Percentiles rank a stretch among this genome's conserved stretches.
phyloP scores from a whole-genome alignment of 2,888 invertebrate species.

The Drosophila siamana region DNA sequence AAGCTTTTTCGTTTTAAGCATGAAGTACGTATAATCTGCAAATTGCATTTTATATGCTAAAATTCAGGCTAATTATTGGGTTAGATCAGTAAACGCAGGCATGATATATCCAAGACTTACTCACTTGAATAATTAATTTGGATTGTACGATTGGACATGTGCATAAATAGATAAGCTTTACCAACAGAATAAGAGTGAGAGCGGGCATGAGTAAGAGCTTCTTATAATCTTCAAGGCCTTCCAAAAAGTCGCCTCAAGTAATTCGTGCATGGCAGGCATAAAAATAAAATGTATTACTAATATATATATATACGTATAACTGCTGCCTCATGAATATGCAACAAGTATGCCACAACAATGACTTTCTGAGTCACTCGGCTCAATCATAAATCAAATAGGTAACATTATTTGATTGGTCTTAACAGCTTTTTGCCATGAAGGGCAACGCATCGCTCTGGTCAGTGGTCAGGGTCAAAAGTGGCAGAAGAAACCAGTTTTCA shows the following conservation, averaged over 20 bases:
- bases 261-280: slow-evolving; percentile 27
- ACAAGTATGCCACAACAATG: slow-evolving; percentile 1
- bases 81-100: slow-evolving; percentile 29
- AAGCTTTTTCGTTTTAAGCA: slow-evolving; percentile 47
- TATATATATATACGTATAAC: neutral
- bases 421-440: slow-evolving; percentile 32
- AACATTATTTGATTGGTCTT: slow-evolving; percentile 32
- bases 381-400: slow-evolving; percentile 44
- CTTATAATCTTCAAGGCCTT: no score
- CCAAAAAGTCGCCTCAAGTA: no score
- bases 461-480: slow-evolving; percentile 32
- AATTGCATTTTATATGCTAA: slow-evolving; percentile 32
- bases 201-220: no score
- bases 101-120: neutral
- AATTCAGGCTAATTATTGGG: slow-evolving; percentile 16
- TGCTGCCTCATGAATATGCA: slow-evolving; percentile 51
- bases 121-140: neutral
- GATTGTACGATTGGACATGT: neutral
- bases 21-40: slow-evolving; percentile 19
- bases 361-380: slow-evolving; percentile 6
- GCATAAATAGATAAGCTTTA: neutral
- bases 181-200: no score
- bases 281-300: slow-evolving; percentile 9
- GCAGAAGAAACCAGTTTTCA: slow-evolving; percentile 51
- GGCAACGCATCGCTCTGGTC: no score